phyloP scores from a whole-genome alignment of 2,113 vertebrate genomes.

The Setophaga petechia region DNA sequence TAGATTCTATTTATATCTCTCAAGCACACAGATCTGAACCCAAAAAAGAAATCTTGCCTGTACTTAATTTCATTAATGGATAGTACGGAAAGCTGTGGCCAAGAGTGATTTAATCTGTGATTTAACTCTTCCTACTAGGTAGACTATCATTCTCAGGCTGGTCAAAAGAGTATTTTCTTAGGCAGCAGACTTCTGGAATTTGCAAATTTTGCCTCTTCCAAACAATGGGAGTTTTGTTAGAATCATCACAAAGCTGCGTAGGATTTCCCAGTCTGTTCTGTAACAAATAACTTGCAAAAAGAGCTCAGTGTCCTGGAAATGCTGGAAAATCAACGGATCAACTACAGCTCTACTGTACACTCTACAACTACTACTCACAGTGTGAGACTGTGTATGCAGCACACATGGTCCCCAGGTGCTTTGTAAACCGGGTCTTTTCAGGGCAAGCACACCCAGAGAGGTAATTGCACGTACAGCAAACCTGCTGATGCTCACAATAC shows the following conservation, averaged over 20 bases:
- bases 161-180: not conserved
- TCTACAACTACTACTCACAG: too few species aligned
- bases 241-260: not conserved
- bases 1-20: not conserved
- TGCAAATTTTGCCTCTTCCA: not conserved
- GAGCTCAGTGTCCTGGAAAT: not conserved
- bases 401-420: not conserved
- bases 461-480: not conserved
- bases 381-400: not conserved
- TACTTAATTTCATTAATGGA: not conserved
- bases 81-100: not conserved
- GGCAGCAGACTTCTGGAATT: not conserved
- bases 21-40: not conserved
- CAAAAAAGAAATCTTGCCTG: not conserved
- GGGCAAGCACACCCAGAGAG: not conserved
- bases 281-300: not conserved
- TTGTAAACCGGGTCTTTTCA: not conserved
- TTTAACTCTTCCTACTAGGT: not conserved
- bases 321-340: not conserved
- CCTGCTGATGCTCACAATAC: not conserved
- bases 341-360: not conserved
- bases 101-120: not conserved
- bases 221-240: not conserved
- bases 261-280: constrained; percentile 3
- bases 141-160: not conserved